These are phyloP conservation scores for Entomyzon cyanotis DNA, from an alignment of 2,113 vertebrate species.

Conservation along the genomic window DNA sequence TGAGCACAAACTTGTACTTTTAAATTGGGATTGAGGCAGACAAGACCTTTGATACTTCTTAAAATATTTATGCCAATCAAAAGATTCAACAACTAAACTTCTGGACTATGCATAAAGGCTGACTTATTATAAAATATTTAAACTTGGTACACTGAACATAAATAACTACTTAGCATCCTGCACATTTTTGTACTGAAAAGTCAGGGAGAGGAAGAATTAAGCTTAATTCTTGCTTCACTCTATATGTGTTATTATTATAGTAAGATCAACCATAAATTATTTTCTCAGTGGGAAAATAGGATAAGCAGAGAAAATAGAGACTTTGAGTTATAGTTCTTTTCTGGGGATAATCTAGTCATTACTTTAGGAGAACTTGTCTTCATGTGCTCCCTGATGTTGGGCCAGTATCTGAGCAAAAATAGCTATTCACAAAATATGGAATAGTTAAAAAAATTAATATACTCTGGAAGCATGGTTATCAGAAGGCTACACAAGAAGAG, in stretches of 20 bases:
- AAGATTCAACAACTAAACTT: neutral
- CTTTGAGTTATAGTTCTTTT: neutral
- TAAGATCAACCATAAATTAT: neutral
- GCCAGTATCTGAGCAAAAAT: neutral
- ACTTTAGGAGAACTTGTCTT: neutral
- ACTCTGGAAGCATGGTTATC: neutral
- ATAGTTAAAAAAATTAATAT: neutral
- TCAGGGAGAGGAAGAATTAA: neutral
- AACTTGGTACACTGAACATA: neutral
- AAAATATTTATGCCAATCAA: neutral
- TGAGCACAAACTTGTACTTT: neutral
- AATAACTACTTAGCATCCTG: neutral
- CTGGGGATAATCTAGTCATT: neutral
- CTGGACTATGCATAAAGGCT: neutral
- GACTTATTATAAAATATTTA: neutral
- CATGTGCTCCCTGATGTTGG: neutral
- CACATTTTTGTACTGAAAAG: neutral
- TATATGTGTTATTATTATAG: neutral
- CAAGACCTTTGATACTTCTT: neutral
- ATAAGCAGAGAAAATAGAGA: neutral
- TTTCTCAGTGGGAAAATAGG: neutral
- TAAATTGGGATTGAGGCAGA: neutral
- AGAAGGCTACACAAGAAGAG: neutral
- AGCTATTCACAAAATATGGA: neutral
- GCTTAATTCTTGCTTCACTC: neutral